phyloP scores from a whole-genome alignment of 2,888 invertebrate species.

The Cheilosia grossa region DNA sequence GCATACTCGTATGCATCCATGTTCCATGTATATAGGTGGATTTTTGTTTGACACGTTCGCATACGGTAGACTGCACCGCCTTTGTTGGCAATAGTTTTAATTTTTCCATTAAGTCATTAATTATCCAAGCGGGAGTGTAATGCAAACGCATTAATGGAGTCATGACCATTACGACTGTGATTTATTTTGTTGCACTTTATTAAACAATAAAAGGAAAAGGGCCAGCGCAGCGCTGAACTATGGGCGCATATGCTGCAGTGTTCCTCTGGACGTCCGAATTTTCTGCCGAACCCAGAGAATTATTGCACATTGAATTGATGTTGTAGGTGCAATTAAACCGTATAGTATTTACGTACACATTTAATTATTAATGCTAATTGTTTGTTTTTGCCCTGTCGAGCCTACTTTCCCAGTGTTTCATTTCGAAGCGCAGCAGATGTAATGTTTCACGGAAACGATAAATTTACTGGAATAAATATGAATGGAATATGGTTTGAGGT shows the following conservation, averaged over 20 bases:
- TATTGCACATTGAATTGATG: conserved; percentile 71
- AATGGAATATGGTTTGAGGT: neutral
- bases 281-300: conserved; percentile 38
- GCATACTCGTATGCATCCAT: neutral
- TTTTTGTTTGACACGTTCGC: conserved; percentile 44
- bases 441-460: conserved; percentile 62
- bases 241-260: conserved; percentile 16
- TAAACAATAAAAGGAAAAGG: conserved; percentile 61
- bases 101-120: conserved; percentile 74
- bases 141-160: conserved; percentile 72
- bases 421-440: conserved; percentile 39
- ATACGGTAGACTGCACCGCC: conserved; percentile 24
- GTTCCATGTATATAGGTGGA: neutral
- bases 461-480: conserved; percentile 37
- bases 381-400: conserved; percentile 48
- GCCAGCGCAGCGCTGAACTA: neutral
- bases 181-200: conserved; percentile 74
- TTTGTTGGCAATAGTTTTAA: conserved; percentile 61
- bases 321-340: conserved; percentile 67
- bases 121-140: conserved; percentile 70
- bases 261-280: conserved; percentile 35
- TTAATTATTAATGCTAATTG: conserved; percentile 73
- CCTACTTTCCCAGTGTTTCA: neutral
- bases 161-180: conserved; percentile 73
- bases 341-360: conserved; percentile 54